These are phyloP conservation scores for Sebastes minor DNA, from an alignment of 2,797 vertebrate genomes.

Conservation along the genomic window DNA sequence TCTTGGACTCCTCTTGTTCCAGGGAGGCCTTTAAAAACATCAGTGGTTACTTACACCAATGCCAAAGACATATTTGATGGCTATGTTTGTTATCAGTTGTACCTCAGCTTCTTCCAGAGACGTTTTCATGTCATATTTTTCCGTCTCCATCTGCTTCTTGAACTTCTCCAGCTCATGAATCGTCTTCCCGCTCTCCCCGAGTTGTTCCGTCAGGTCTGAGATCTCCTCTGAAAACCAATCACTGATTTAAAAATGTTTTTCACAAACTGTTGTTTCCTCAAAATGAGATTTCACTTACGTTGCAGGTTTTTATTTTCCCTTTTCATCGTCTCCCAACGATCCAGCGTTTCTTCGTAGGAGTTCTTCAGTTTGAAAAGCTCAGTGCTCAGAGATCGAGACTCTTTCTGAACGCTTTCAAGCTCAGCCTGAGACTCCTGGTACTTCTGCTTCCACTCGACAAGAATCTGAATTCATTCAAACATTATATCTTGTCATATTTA, in stretches of 20 bases:
- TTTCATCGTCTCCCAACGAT: neutral
- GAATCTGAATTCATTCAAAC: neutral
- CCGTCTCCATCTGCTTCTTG: neutral
- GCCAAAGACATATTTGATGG: neutral
- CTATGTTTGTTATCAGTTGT: neutral
- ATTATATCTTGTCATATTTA: neutral
- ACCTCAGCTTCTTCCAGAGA: neutral
- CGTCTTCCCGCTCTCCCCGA: neutral
- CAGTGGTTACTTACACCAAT: neutral
- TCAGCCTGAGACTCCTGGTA: neutral
- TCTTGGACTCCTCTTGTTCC: constrained; percentile 90
- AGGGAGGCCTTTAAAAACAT: constrained; percentile 81
- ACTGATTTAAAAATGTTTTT: neutral
- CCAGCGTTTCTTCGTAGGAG: neutral
- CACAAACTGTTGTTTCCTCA: neutral
- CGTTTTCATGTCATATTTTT: neutral
- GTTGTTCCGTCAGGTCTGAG: neutral
- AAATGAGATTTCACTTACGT: neutral
- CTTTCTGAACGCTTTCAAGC: neutral
- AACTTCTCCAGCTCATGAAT: neutral
- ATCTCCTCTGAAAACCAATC: neutral
- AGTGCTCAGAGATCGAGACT: neutral
- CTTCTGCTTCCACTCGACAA: neutral
- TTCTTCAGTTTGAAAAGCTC: neutral
- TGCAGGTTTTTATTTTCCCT: constrained; percentile 1